Conservation (phyloP, 2,113 vertebrate species). For the Xiphophorus hellerii region DNA sequence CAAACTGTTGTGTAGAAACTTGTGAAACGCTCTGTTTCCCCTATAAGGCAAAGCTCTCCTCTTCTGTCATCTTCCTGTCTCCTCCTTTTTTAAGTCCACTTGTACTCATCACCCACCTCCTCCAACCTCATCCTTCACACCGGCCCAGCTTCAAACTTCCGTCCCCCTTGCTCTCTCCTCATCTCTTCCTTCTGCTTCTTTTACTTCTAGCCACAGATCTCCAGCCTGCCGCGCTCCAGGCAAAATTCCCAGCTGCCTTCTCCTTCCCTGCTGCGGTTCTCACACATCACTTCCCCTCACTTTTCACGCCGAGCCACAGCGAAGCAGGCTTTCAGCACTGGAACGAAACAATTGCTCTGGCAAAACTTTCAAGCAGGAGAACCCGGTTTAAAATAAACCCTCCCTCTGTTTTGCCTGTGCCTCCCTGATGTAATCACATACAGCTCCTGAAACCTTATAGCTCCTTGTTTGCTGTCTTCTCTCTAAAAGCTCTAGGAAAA, state of each 20-base stretch:
- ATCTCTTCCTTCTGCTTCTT: background rate
- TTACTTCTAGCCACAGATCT: conserved; percentile 39
- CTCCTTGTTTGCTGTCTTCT: conserved; percentile 13
- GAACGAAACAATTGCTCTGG: conserved; percentile 16
- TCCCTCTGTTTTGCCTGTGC: background rate
- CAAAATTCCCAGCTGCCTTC: conserved; percentile 68
- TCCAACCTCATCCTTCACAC: conserved; percentile 7
- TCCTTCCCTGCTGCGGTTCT: conserved; percentile 62
- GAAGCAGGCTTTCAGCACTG: conserved; percentile 15
- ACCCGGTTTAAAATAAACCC: conserved; percentile 14
- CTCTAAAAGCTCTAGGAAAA: conserved; percentile 37
- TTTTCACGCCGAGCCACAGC: conserved; percentile 33
- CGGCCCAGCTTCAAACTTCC: conserved; percentile 13
- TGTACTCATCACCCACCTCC: conserved; percentile 14
- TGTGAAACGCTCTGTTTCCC: background rate
- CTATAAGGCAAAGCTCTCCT: background rate
- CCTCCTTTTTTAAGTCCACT: conserved; percentile 22
- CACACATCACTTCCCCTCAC: conserved; percentile 39
- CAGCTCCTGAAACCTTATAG: conserved; percentile 2
- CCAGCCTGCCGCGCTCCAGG: conserved; percentile 50
- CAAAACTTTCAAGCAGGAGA: conserved; percentile 36
- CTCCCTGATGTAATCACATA: conserved; percentile 37
- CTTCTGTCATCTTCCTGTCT: conserved; percentile 20
- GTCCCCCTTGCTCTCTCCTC: conserved; percentile 6
- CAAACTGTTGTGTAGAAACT: conserved; percentile 7